Conservation (phyloP, 2,797 vertebrate genomes). For the Microctenopoma lineatum region DNA sequence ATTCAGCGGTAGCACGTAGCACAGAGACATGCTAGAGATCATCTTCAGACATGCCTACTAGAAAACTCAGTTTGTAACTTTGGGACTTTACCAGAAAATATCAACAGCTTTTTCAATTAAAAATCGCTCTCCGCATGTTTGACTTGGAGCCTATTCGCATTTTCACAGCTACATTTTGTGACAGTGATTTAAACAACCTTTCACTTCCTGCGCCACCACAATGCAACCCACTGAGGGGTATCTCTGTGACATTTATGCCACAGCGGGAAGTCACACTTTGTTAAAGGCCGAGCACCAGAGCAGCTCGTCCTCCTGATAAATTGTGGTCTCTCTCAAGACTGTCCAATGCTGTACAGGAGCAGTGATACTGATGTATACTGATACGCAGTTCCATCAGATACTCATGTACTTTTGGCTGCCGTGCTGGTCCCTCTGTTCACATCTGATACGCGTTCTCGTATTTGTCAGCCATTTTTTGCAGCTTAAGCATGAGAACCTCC, state of each 20-base stretch:
- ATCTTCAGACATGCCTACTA: neutral
- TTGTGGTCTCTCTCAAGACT: neutral
- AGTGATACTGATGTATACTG: conserved; percentile 22
- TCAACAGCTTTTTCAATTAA: neutral
- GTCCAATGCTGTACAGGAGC: conserved; percentile 6
- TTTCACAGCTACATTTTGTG: neutral
- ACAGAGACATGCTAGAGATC: neutral
- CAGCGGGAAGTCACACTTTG: conserved; percentile 32
- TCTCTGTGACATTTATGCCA: conserved; percentile 40
- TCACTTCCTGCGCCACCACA: conserved; percentile 19
- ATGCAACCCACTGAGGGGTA: neutral
- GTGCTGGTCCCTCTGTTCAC: conserved; percentile 7
- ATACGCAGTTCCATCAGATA: conserved; percentile 40
- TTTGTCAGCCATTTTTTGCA: conserved; percentile 8
- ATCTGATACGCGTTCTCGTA: neutral
- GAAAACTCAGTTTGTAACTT: neutral
- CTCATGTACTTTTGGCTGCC: neutral
- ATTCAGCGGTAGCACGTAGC: neutral
- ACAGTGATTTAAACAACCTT: conserved; percentile 29
- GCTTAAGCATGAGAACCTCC: conserved; percentile 1
- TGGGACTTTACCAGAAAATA: neutral
- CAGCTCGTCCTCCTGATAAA: conserved; percentile 33
- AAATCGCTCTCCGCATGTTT: neutral
- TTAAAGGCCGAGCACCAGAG: conserved; percentile 17
- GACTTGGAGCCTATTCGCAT: neutral